phyloP scores from a whole-genome alignment of 2,888 invertebrate genomes.

The Cylindroiulus punctatus region DNA sequence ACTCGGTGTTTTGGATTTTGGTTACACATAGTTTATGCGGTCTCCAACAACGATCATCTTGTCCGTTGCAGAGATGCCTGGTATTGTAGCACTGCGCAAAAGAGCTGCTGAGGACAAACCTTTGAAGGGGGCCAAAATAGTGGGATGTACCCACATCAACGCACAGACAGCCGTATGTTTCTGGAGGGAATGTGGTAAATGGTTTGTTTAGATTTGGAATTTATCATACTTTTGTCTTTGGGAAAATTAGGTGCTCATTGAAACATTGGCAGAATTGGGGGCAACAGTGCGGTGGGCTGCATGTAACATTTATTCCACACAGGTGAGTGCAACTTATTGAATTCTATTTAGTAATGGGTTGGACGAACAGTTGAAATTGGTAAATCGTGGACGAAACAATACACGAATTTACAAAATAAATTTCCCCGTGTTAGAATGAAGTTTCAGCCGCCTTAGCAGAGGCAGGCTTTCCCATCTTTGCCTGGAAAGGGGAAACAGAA shows the following conservation, averaged over 20 bases:
- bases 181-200: conserved; percentile 25
- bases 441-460: conserved; percentile 95
- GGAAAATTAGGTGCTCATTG: conserved; percentile 66
- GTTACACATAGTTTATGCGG: background rate
- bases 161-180: conserved; percentile 88
- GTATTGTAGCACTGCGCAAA: conserved; percentile 92
- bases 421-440: conserved; percentile 77
- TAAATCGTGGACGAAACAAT: background rate
- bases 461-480: conserved; percentile 85
- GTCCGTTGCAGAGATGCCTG: conserved; percentile 85
- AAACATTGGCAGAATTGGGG: conserved; percentile 68
- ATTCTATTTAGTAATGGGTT: conserved; percentile 24
- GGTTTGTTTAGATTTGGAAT: conserved; percentile 22
- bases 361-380: background rate
- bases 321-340: conserved; percentile 68
- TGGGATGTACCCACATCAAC: conserved; percentile 98
- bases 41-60: background rate
- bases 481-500: conserved; percentile 97
- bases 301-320: conserved; percentile 97
- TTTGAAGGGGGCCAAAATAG: conserved; percentile 92
- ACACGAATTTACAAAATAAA: conserved; percentile 58
- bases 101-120: conserved; percentile 94
- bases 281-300: conserved; percentile 89
- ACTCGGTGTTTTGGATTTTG: conserved; percentile 46
- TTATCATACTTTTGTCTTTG: conserved; percentile 21